Percentiles rank a stretch among this genome's conserved stretches.
phyloP scores from a whole-genome alignment of 2,888 invertebrate species.

The Sesamia inferens region DNA sequence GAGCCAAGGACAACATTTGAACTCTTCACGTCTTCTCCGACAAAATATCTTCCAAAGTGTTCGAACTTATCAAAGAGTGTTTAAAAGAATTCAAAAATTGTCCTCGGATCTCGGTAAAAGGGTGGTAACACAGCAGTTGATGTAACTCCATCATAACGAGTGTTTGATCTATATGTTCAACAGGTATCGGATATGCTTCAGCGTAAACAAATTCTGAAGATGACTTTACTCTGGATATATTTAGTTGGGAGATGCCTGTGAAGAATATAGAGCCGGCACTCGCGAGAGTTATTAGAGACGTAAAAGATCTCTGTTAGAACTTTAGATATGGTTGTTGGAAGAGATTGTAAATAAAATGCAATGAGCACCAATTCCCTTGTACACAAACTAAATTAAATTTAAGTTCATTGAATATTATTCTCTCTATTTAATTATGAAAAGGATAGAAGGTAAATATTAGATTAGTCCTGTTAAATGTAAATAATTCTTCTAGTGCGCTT shows the following conservation, averaged over 20 bases:
- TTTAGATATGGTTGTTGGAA: too few species aligned
- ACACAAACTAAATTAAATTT: too few species aligned
- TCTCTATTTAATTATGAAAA: too few species aligned
- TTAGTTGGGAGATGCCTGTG: constrained; percentile 1
- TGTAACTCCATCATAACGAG: constrained; percentile 67
- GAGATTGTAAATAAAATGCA: too few species aligned
- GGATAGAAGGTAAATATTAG: too few species aligned
- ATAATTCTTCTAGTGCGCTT: too few species aligned
- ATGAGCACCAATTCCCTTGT: too few species aligned
- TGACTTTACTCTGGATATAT: constrained; percentile 60
- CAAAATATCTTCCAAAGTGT: constrained; percentile 36
- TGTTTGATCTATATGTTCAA: constrained; percentile 73
- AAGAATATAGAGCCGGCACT: constrained; percentile 24
- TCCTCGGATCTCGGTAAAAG: constrained; percentile 36
- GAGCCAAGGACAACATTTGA: constrained; percentile 19
- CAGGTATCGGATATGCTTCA: constrained; percentile 72
- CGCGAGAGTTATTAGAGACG: too few species aligned
- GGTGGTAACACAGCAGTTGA: constrained; percentile 56
- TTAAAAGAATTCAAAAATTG: constrained; percentile 55
- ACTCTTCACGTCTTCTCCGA: constrained; percentile 5
- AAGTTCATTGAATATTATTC: too few species aligned
- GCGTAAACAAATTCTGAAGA: constrained; percentile 73
- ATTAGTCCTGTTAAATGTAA: too few species aligned
- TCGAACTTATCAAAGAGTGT: constrained; percentile 38
- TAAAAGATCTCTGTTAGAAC: too few species aligned